Evolutionary conservation across 1,140 invertebrate species (phyloP), one percentile per base, ranked within the genome.

Genomic region (Cecropterus lyciades): DNA sequence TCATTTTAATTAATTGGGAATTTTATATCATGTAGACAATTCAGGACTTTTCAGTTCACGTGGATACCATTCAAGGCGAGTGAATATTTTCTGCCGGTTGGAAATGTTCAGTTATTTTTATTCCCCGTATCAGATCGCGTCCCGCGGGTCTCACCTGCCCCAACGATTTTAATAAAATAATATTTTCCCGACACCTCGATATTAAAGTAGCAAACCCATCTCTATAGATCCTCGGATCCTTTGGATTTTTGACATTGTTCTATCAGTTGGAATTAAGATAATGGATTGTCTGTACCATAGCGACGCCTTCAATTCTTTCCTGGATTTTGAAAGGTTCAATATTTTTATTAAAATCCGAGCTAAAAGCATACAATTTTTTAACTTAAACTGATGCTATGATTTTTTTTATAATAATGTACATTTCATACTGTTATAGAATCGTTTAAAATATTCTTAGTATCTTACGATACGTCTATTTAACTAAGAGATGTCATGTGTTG

Each of bases 161-260:
- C 72, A 77, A 80, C 73, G 74, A 73, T 81, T 85, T 83, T 85
- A 85, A 83, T 83, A 85, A 77, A 83, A 81, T 81, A 80, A 83
- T 75, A 77, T 77, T 79, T 80, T 72, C 70, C 65, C 49, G 45
- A 56, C 67, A 55, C 69, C 60, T 52, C 66, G 49, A 77, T 81
- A 83, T 82, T 78, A 71, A 67, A 76, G 62, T 64, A 53, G 43
- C 52, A 60, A 42, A 30, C n/a, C 17, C 40, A 53, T 51, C 20
- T 20, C 48, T 52, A 43, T 43, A 8, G 15, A 49, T 6, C n/a
- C n/a, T n/a, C 43, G 53, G 14, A 65, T 27, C 52, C 33, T 59
- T 60, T 40, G 45, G 27, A 63, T 40, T 17, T 15, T 17, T 43
- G 27, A 52, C 48, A 45, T 60, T 53, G 65, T 60, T 10, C 55